Base-by-base conservation (phyloP, 1,140 invertebrate species). In the Zaprionus camerounensis region DNA sequence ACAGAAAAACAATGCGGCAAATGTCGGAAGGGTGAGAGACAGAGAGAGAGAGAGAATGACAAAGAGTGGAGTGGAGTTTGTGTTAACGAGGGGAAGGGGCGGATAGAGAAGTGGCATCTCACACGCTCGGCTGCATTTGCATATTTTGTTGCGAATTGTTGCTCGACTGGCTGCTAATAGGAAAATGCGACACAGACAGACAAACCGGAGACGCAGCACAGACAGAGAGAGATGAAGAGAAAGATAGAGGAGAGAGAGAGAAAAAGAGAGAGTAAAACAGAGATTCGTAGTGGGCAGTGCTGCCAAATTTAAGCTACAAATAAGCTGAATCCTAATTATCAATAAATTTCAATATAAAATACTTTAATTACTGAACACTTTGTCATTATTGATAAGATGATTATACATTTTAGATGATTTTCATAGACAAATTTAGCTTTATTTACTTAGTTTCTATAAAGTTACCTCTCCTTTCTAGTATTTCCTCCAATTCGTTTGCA, bases 131-230 rank as follows among this genome's bases (percentile, higher is more conserved):
- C 74, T 87, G 84, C 73, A 87, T 88, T 87, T 87, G 84, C 78
- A 87, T 84, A 87, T 88, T 88, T 88, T 84, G 84, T 83, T 78
- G 81, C 81, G 66, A 87, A 87, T 87, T 85, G 82, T 84, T 88
- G 80, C 80, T 87, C 72, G 76, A 69, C 82, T 85, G 72, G 31
- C 71, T 81, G 84, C 84, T 87, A 87, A 87, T 87, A 87, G 84
- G 78, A 87, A 87, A 87, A 88, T 83, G 84, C 84, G 84, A 71
- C 84, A 83, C 69, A 87, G 65, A 78, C 71, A 87, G 62, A 76
- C 67, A 62, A 61, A 20, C 49, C 34, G 3, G 31, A 77, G 46
- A 36, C 22, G 53, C 22, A 34, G 44, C 61, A 63, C 22, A 31
- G 46, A 46, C 46, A 9, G 7, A 17, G 6, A 46, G 41, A 46